These are phyloP conservation scores for Aepyceros melampus DNA, from an alignment of 2,113 vertebrate genomes.

Conservation along the genomic window DNA sequence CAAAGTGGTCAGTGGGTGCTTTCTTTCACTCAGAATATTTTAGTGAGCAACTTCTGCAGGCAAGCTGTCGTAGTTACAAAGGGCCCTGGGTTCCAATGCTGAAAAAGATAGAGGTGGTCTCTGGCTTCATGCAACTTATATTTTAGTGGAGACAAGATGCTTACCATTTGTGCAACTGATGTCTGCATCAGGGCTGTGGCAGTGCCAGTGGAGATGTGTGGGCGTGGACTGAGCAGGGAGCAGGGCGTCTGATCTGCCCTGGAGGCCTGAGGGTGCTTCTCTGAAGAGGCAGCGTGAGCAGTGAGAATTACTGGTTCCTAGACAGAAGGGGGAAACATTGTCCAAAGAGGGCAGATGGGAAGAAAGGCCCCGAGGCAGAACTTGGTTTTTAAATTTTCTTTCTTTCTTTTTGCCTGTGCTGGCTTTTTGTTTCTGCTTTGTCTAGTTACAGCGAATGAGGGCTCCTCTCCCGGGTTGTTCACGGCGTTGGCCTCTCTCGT, in stretches of 20 bases:
- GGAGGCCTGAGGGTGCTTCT: background rate
- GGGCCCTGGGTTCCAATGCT: background rate
- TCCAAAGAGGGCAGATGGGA: background rate
- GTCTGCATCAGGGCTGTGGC: background rate
- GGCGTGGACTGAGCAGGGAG: background rate
- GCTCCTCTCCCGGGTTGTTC: background rate
- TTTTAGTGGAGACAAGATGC: background rate
- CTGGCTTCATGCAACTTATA: background rate
- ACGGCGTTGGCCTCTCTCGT: background rate
- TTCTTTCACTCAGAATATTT: background rate
- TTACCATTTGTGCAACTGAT: background rate
- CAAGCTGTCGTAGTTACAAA: background rate
- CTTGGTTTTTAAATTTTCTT: background rate
- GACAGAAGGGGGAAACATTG: background rate
- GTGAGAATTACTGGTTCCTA: background rate
- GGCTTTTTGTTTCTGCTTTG: background rate
- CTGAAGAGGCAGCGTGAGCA: background rate
- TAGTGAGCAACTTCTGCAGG: background rate
- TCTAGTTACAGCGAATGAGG: rapidly evolving
- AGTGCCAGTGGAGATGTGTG: rapidly evolving
- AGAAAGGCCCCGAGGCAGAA: background rate
- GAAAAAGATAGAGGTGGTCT: background rate
- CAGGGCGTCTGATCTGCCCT: rapidly evolving
- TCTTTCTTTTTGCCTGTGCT: background rate
- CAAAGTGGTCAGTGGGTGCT: background rate